Conservation (phyloP, 1,140 invertebrate genomes). For the Lasioglossum albipes region DNA sequence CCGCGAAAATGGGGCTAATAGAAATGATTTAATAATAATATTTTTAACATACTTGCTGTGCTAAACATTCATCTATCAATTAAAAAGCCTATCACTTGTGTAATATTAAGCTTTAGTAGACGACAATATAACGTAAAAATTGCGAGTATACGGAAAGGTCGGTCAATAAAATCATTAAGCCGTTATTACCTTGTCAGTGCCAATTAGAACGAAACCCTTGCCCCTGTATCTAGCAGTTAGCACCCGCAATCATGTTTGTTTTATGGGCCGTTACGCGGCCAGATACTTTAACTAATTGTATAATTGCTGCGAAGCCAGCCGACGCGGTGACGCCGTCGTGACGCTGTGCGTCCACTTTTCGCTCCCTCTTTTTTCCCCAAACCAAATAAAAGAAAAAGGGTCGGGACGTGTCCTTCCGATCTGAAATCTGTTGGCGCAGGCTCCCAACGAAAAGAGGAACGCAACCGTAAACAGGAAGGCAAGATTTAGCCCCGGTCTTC, state of each 20-base stretch:
- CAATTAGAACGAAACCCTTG: conserved; percentile 37
- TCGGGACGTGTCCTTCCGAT: conserved; percentile 23
- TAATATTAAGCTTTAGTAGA: no score
- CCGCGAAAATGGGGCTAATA: no score
- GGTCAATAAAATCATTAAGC: conserved; percentile 40
- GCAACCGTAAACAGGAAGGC: conserved; percentile 55
- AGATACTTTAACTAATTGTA: conserved; percentile 80
- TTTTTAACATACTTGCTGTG: no score
- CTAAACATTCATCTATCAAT: neutral
- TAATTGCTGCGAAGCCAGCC: conserved; percentile 74
- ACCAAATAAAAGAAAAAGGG: neutral
- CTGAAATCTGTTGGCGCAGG: neutral
- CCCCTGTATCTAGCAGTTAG: conserved; percentile 53
- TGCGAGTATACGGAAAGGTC: neutral
- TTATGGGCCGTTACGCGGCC: conserved; percentile 76
- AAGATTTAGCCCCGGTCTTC: conserved; percentile 33
- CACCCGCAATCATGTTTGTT: conserved; percentile 77
- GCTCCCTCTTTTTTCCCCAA: conserved; percentile 29
- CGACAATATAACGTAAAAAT: neutral
- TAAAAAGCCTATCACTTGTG: neutral
- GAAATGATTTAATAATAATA: no score
- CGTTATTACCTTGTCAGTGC: conserved; percentile 39
- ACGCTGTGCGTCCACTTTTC: conserved; percentile 62
- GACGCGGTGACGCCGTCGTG: conserved; percentile 58
- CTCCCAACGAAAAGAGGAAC: conserved; percentile 33